Evolutionary conservation across 2,888 invertebrate species (phyloP).

Genomic region (Strigamia transsilvanica): DNA sequence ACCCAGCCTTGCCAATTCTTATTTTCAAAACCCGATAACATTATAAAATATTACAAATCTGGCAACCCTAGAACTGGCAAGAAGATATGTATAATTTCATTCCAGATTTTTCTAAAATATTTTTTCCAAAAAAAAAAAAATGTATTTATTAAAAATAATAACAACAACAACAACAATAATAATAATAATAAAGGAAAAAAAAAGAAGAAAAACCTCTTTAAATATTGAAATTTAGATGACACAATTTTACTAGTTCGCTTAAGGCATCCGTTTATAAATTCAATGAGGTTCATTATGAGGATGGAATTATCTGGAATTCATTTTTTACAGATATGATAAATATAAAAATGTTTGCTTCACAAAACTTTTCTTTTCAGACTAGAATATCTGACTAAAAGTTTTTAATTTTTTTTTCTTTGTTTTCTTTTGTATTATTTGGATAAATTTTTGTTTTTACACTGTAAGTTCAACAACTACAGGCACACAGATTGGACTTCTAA

Average conservation of each 20-base stretch:
- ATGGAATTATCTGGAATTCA: conserved; percentile 38
- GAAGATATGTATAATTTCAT: conserved; percentile 26
- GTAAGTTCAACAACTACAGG: conserved; percentile 5
- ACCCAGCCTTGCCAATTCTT: too few relatives aligned
- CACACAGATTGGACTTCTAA: conserved; percentile 31
- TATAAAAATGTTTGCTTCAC: conserved; percentile 38
- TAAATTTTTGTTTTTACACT: conserved; percentile 12
- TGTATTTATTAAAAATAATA: neutral
- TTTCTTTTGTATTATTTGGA: neutral
- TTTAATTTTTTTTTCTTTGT: neutral
- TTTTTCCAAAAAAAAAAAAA: neutral
- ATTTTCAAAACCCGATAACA: too few relatives aligned
- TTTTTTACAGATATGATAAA: conserved; percentile 28
- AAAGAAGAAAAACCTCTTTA: neutral
- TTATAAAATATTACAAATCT: too few relatives aligned
- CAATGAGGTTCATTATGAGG: conserved; percentile 26
- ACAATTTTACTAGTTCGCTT: conserved; percentile 21
- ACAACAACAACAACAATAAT: too few relatives aligned
- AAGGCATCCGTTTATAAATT: conserved; percentile 17
- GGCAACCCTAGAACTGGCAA: neutral
- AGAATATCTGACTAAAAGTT: conserved; percentile 38
- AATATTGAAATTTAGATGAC: neutral
- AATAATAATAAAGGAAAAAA: too few relatives aligned
- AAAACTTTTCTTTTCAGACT: conserved; percentile 23
- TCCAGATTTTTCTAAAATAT: neutral